phyloP scores from a whole-genome alignment of 2,888 invertebrate species.

The Schizotus pectinicornis region DNA sequence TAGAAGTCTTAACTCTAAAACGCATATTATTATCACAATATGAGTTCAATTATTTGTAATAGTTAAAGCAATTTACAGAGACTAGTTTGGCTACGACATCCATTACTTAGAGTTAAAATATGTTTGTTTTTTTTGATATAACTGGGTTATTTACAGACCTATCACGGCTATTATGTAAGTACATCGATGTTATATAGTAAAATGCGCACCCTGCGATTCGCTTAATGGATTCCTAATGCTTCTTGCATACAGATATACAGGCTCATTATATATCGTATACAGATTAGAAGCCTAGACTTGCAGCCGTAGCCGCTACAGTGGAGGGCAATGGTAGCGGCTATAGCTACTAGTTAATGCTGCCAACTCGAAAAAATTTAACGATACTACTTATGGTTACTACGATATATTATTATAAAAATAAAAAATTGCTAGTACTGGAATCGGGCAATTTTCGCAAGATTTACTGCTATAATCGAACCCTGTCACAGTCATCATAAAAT shows the following conservation, averaged over 20 bases:
- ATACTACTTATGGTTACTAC: neutral
- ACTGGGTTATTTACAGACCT: slow-evolving; percentile 25
- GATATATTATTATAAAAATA: slow-evolving; percentile 26
- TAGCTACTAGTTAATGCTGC: slow-evolving; percentile 1
- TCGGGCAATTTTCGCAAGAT: too few species aligned
- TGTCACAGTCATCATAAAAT: too few species aligned
- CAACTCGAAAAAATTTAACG: too few species aligned
- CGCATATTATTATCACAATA: slow-evolving; percentile 45
- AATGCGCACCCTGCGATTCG: slow-evolving; percentile 57
- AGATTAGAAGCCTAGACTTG: slow-evolving; percentile 23
- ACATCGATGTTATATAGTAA: slow-evolving; percentile 39
- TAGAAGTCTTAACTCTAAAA: slow-evolving; percentile 29
- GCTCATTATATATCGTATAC: slow-evolving; percentile 55
- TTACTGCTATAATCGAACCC: too few species aligned
- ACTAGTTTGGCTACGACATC: slow-evolving; percentile 20
- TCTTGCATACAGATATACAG: slow-evolving; percentile 52
- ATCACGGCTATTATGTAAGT: slow-evolving; percentile 22
- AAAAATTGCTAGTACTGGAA: slow-evolving; percentile 1
- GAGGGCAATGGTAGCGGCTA: slow-evolving; percentile 12
- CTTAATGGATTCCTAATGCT: slow-evolving; percentile 40
- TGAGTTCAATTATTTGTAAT: slow-evolving; percentile 41
- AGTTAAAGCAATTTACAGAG: slow-evolving; percentile 29
- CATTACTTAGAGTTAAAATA: slow-evolving; percentile 7
- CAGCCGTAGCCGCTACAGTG: slow-evolving; percentile 20
- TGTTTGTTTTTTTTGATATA: slow-evolving; percentile 19